phyloP scores from a whole-genome alignment of 2,888 invertebrate genomes.

The Drosophila cognata region DNA sequence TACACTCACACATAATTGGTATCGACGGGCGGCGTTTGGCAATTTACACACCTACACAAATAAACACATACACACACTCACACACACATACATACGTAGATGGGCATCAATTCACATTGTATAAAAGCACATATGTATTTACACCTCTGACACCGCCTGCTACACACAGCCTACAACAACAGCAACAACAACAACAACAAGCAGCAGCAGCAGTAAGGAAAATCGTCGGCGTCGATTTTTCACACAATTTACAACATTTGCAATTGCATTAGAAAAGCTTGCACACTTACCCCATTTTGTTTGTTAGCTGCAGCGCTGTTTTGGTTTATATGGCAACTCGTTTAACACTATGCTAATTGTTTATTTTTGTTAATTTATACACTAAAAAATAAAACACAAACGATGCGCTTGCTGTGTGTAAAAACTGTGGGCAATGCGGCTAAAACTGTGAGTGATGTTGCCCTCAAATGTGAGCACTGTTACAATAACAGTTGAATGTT shows the following conservation, averaged over 20 bases:
- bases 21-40: slow-evolving; percentile 39
- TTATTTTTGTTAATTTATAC: slow-evolving; percentile 60
- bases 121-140: slow-evolving; percentile 51
- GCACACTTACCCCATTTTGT: slow-evolving; percentile 67
- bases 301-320: slow-evolving; percentile 50
- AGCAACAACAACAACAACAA: slow-evolving; percentile 33
- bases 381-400: slow-evolving; percentile 70
- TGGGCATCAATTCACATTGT: slow-evolving; percentile 55
- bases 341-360: slow-evolving; percentile 56
- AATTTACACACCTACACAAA: slow-evolving; percentile 24
- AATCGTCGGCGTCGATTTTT: slow-evolving; percentile 74
- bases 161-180: slow-evolving; percentile 44
- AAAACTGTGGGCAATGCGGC: slow-evolving; percentile 58
- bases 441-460: slow-evolving; percentile 21
- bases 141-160: slow-evolving; percentile 63
- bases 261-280: slow-evolving; percentile 19
- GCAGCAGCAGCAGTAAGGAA: slow-evolving; percentile 35
- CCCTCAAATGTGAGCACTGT: slow-evolving; percentile 34
- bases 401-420: slow-evolving; percentile 50
- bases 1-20: slow-evolving; percentile 41
- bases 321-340: slow-evolving; percentile 46
- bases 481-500: slow-evolving; percentile 25
- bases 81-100: neutral
- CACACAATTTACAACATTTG: slow-evolving; percentile 56
- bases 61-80: slow-evolving; percentile 30